phyloP scores from a whole-genome alignment of 1,140 invertebrate species.

The Anthonomus grandis region DNA sequence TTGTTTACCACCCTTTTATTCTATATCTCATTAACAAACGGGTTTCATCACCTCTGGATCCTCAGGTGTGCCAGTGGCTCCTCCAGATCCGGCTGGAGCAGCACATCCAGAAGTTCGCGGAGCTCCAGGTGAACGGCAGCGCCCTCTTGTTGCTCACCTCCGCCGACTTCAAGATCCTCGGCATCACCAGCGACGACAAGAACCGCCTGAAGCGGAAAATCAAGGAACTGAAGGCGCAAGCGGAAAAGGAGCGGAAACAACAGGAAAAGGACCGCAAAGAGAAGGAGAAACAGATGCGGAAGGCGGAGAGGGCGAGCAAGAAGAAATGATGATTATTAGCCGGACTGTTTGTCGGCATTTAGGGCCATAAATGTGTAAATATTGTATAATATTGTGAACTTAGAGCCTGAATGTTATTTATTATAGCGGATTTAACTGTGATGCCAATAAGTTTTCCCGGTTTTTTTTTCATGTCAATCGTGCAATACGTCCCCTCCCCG shows the following conservation, averaged over 20 bases:
- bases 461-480: too few relatives aligned
- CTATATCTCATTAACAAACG: too few relatives aligned
- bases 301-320: slow-evolving; percentile 74
- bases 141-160: slow-evolving; percentile 80
- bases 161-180: slow-evolving; percentile 82
- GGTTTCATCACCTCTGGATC: too few relatives aligned
- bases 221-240: slow-evolving; percentile 76
- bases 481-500: too few relatives aligned
- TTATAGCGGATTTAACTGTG: slow-evolving; percentile 22
- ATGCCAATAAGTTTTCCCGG: slow-evolving; percentile 13
- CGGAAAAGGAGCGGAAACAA: slow-evolving; percentile 75
- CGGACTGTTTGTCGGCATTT: not conserved
- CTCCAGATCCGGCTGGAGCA: slow-evolving; percentile 76
- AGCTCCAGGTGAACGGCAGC: slow-evolving; percentile 79
- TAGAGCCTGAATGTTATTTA: slow-evolving; percentile 12
- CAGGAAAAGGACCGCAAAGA: slow-evolving; percentile 73
- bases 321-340: slow-evolving; percentile 53
- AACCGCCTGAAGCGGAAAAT: slow-evolving; percentile 81
- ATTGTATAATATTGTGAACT: slow-evolving; percentile 5
- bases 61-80: slow-evolving; percentile 84
- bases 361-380: not conserved
- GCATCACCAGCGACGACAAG: slow-evolving; percentile 77
- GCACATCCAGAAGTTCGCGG: slow-evolving; percentile 78
- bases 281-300: slow-evolving; percentile 69
- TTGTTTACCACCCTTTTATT: too few relatives aligned